These are phyloP conservation scores for Cryptocheilus praepositus DNA, from an alignment of 2,888 invertebrate species.

Conservation along the genomic window DNA sequence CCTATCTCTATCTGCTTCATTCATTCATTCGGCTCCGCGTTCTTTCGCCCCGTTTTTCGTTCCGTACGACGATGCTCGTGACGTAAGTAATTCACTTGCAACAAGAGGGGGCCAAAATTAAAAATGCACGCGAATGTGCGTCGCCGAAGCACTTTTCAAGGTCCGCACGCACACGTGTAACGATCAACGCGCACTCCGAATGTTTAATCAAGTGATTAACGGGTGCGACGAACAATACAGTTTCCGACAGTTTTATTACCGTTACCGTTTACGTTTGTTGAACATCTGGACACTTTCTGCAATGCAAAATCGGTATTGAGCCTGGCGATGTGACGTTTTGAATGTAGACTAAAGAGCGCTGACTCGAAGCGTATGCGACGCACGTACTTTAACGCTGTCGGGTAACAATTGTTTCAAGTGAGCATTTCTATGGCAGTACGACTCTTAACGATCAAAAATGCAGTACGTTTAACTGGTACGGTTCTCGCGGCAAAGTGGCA, in stretches of 20 bases:
- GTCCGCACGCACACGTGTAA: conserved; percentile 18
- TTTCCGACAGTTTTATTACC: background rate
- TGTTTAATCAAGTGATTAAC: conserved; percentile 26
- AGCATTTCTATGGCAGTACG: no score
- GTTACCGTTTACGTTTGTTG: background rate
- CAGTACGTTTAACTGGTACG: no score
- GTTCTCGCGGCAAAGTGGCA: no score
- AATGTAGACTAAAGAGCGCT: no score
- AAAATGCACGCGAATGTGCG: conserved; percentile 22
- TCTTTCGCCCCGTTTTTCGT: background rate
- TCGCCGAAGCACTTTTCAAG: conserved; percentile 28
- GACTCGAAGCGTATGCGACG: no score
- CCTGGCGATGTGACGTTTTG: no score
- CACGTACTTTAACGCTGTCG: no score
- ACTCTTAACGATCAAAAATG: no score
- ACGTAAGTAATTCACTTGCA: conserved; percentile 15
- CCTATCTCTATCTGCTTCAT: background rate
- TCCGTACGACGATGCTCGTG: conserved; percentile 2
- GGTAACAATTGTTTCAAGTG: no score
- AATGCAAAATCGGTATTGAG: no score
- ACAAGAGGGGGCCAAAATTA: conserved; percentile 15
- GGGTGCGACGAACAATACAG: background rate
- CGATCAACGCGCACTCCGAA: background rate
- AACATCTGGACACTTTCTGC: no score
- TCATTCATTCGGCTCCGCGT: background rate